A percentile compares a stretch with the other conserved stretches of the same genome.
These are phyloP conservation scores for Cichlasoma orientale DNA, from an alignment of 2,797 vertebrate genomes.

Conservation along the genomic window DNA sequence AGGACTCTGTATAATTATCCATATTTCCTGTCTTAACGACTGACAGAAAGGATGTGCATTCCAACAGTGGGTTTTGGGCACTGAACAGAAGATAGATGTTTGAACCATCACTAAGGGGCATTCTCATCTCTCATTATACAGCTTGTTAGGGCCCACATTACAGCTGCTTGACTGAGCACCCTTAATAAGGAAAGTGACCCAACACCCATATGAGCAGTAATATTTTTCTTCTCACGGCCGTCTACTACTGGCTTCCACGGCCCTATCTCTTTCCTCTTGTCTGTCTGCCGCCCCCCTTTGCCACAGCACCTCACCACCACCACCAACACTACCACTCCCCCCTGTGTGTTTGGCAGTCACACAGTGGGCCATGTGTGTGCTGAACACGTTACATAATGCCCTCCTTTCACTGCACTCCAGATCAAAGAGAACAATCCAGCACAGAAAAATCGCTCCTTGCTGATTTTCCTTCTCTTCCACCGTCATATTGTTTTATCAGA, in stretches of 20 bases:
- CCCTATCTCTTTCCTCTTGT: constrained; percentile 55
- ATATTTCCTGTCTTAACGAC: constrained; percentile 21
- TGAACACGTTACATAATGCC: constrained; percentile 84
- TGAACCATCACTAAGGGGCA: constrained; percentile 66
- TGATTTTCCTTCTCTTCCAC: constrained; percentile 61
- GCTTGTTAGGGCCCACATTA: constrained; percentile 65
- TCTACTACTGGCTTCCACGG: constrained; percentile 45
- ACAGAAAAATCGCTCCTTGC: constrained; percentile 72
- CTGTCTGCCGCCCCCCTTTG: constrained; percentile 39
- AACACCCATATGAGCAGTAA: constrained; percentile 62
- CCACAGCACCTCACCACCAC: constrained; percentile 45
- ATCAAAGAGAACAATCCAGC: constrained; percentile 80
- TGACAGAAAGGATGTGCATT: constrained; percentile 29
- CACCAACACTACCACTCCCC: constrained; percentile 45
- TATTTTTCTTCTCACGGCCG: constrained; percentile 56
- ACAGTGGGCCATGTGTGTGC: constrained; percentile 84
- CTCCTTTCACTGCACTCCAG: constrained; percentile 78
- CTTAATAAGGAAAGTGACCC: constrained; percentile 77
- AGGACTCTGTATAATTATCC: constrained; percentile 38
- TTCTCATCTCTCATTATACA: constrained; percentile 72
- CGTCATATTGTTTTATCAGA: constrained; percentile 67
- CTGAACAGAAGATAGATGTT: constrained; percentile 61
- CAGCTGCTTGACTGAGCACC: constrained; percentile 67
- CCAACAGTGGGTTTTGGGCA: constrained; percentile 49
- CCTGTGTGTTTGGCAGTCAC: constrained; percentile 82